Base-by-base conservation (phyloP, 2,888 invertebrate genomes). In the Adelognathus sp. region DNA sequence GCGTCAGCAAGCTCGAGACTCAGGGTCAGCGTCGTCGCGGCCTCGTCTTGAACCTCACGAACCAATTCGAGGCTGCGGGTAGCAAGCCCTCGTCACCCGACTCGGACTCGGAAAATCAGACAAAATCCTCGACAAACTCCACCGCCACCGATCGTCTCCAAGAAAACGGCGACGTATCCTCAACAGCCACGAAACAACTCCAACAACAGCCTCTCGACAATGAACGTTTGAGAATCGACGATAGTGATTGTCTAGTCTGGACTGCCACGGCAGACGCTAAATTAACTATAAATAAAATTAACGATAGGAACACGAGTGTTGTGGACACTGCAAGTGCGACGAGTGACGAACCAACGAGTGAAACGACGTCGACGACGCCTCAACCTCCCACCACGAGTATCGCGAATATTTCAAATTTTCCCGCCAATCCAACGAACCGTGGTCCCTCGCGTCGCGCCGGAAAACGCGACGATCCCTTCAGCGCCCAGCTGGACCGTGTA, bases 1-100 rank as follows among this genome's bases (percentile, higher is more conserved):
- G 95, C 84, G 95, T 96, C 44, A 94, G 93, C 89, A 96, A 96
- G 89, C 93, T 96, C 83, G 96, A 97, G 92, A 92, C 93, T 83
- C 92, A 93, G 87, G 91, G 90, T 21, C 90, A 92, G 31, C 91
- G 91, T 24, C 91, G 92, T 75, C 91, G 90, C 18, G 91, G 93
- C 52, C 88, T 94, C 61, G 94, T 94, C 24, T 87, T 94, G 72
- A 93, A 93, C 86, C 89, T 94, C 50, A 93, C 93, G 14, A 92
- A 92, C 71, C 93, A 94, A 77, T 94, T 94, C 82, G 94, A 94
- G 84, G 92, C 92, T 4, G 90, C 88, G 29, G 89, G 88, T 52
- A 92, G 88, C 80, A 92, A 90, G 79, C 91, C 92, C 2, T 90
- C 88, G 9, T 91, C 91, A 0, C 91, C 91, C 27, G 87, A 85